Conservation (phyloP, 1,140 invertebrate species). For the Dendrolimus kikuchii region DNA sequence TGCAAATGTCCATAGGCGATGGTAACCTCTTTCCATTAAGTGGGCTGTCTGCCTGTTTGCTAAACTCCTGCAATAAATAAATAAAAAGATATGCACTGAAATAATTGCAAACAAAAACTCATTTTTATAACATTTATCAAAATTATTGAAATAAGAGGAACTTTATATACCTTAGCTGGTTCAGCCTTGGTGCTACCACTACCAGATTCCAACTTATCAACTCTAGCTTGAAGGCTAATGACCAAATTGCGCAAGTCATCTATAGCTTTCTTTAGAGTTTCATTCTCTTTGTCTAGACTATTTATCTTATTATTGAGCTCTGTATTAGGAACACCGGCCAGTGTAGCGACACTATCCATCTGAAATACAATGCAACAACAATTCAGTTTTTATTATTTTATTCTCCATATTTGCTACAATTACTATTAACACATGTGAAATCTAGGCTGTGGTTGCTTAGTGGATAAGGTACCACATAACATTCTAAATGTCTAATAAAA, state of each 20-base stretch:
- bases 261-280: constrained; percentile 53
- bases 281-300: constrained; percentile 64
- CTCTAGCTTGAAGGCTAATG: constrained; percentile 52
- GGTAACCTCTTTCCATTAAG: too few relatives aligned
- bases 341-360: constrained; percentile 71
- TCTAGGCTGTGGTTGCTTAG: too few relatives aligned
- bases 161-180: constrained; percentile 28
- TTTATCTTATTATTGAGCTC: constrained; percentile 63
- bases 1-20: too few relatives aligned
- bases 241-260: constrained; percentile 55
- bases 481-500: too few relatives aligned
- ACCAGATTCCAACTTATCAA: constrained; percentile 41
- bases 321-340: constrained; percentile 60
- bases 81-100: too few relatives aligned
- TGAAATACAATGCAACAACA: constrained; percentile 30
- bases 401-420: too few relatives aligned
- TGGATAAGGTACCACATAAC: too few relatives aligned
- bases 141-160: neutral
- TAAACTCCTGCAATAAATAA: too few relatives aligned
- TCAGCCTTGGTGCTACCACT: constrained; percentile 19
- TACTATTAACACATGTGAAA: too few relatives aligned
- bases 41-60: too few relatives aligned
- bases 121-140: constrained; percentile 6
- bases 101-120: neutral
- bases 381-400: neutral